Evolutionary conservation across 2,113 vertebrate species (phyloP).

Genomic region (Pteronura brasiliensis): DNA sequence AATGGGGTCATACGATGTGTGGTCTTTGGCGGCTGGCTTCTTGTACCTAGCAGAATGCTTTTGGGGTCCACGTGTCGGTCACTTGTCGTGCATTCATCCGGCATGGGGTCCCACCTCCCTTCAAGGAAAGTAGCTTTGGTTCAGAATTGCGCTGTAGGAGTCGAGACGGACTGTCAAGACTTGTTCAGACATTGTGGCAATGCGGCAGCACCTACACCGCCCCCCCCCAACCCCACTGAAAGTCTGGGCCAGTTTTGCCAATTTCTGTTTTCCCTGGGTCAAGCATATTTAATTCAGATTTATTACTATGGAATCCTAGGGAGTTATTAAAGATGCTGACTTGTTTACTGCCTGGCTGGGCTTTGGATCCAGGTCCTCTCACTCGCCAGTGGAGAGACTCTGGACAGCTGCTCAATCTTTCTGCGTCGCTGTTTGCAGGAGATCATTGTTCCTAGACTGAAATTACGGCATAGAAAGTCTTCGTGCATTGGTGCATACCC

Average conservation of each 20-base stretch:
- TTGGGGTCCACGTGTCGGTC: not conserved
- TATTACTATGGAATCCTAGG: not conserved
- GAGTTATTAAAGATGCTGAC: not conserved
- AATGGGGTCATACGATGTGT: rapidly evolving
- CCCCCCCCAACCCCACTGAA: rapidly evolving
- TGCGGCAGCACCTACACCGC: not conserved
- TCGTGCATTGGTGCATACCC: not conserved
- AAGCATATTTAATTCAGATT: not conserved
- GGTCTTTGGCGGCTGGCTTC: not conserved
- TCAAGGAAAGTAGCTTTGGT: not conserved
- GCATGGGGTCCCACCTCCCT: not conserved
- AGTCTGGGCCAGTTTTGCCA: not conserved
- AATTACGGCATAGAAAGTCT: not conserved
- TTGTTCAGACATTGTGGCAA: not conserved
- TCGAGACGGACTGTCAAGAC: not conserved
- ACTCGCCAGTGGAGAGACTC: not conserved
- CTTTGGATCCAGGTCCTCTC: not conserved
- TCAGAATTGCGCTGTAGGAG: not conserved
- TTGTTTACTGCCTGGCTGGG: not conserved
- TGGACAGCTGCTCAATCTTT: not conserved
- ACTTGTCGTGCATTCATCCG: not conserved
- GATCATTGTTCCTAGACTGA: not conserved
- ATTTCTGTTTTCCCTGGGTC: not conserved
- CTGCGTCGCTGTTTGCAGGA: not conserved
- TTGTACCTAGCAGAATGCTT: not conserved